Evolutionary conservation across 2,797 vertebrate species (phyloP), one percentile per base, ranked within the genome.

Genomic region (Limosa lapponica): DNA sequence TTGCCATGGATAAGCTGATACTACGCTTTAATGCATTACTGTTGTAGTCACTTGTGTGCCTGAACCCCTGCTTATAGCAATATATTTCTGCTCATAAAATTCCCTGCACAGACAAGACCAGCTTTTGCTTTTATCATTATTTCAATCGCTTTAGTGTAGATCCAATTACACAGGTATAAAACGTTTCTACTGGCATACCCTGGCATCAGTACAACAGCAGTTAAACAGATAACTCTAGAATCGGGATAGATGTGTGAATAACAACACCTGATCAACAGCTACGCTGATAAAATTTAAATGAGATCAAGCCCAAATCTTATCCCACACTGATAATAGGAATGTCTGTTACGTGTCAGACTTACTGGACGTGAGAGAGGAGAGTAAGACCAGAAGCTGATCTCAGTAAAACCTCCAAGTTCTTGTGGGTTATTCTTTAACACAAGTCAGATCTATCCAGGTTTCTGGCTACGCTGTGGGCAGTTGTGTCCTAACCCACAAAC

Each of bases 151-250:
- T 82, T 71, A 61, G 78, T 36, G 92, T 20, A 82, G 93, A 92
- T 89, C 90, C 86, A 96, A 95, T 97, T 95, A 95, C 95, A 89
- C 90, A 96, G 93, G 96, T 96, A 92, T 90, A 70, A 96, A 95
- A 90, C 82, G 89, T 90, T 96, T 96, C 93, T 87, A 9, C 78
- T 90, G 89, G 95, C 86, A 85, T 73, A 64, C 39, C 86, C 90
- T 94, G 95, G 94, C 95, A 82, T n/a, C 59, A 49, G 74, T 80
- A 96, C 95, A 92, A 82, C 55, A 85, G 90, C 86, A 94, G 95
- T 94, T 96, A 94, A 93, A 95, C 66, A 96, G 92, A 92, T 92
- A 95, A 92, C 92, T 93, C 88, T 57, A 85, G 89, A 51, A 87
- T 87, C 13, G 3, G 90, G 83, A 90, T 67, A 89, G 74, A 96